A percentile compares a stretch with the other conserved stretches of the same genome.
These are phyloP conservation scores for Hyposmocoma kahamanoa DNA, from an alignment of 1,140 invertebrate species.

Conservation along the genomic window DNA sequence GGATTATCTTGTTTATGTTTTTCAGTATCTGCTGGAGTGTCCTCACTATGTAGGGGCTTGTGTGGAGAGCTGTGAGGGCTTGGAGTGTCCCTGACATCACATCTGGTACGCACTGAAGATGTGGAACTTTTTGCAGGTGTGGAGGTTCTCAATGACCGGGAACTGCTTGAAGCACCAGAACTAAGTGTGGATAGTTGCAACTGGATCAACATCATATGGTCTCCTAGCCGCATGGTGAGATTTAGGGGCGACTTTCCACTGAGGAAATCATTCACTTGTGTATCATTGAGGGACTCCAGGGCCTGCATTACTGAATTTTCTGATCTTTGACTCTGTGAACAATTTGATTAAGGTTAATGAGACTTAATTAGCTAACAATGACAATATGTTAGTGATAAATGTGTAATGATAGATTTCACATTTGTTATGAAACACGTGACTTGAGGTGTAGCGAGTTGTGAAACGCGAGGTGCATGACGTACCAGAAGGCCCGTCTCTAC, in stretches of 20 bases:
- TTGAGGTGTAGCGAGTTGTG: constrained; percentile 39
- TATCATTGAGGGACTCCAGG: constrained; percentile 93
- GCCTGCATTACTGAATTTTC: constrained; percentile 97
- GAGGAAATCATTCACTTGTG: constrained; percentile 95
- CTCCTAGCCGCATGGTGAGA: constrained; percentile 93
- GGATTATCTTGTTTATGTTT: constrained; percentile 35
- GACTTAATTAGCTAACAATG: constrained; percentile 23
- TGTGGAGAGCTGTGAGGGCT: constrained; percentile 44
- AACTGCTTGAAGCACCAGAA: constrained; percentile 41
- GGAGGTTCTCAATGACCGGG: constrained; percentile 51
- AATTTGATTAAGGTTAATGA: constrained; percentile 15
- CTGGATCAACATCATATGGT: constrained; percentile 98
- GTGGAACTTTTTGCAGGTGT: constrained; percentile 43
- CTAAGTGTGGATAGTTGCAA: constrained; percentile 91
- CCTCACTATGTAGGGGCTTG: constrained; percentile 28
- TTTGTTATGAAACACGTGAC: constrained; percentile 65
- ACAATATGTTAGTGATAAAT: constrained; percentile 27
- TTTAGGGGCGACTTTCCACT: constrained; percentile 95
- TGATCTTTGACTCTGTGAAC: constrained; percentile 88
- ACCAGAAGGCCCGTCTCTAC: constrained; percentile 96
- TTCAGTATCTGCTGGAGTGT: constrained; percentile 25
- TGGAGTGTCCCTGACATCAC: constrained; percentile 39
- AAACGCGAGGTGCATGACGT: constrained; percentile 41
- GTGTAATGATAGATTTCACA: constrained; percentile 48
- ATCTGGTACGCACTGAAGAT: constrained; percentile 33